Evolutionary conservation across 2,888 invertebrate genomes (phyloP), one percentile per base, ranked within the genome.

Genomic region (Drosophila birchii): DNA sequence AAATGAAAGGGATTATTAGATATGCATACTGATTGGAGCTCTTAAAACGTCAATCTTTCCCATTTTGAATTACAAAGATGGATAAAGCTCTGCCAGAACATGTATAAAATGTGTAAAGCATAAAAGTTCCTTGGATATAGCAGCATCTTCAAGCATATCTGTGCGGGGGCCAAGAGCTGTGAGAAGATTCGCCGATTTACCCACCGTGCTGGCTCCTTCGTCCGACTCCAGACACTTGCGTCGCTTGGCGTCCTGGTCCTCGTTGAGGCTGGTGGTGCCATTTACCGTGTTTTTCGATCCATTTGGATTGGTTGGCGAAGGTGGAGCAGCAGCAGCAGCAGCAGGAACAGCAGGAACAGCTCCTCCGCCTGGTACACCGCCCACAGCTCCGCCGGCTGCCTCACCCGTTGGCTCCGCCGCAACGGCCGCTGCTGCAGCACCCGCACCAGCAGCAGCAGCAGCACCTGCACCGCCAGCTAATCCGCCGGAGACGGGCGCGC

Each of bases 161-260:
- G 8, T 8, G 39, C 38, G 38, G 6, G 14, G 38, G 16, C 38
- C 16, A 16, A 2, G 2, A 18, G 18, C n/a, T 41, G 4, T 11
- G 18, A 14, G 5, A 5, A 20, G 18, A 1, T 14, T 23, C 3
- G 5, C 5, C 7, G 16, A 6, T 14, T 3, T 43, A 87, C 87
- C 75, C 73, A 88, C 88, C 49, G 86, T 86, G 70, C 88, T 88
- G 34, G 88, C 82, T 34, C 78, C 88, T 8, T 86, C 87, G 6
- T 88, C 82, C 7, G 76, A 55, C 55, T 81, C 79, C 61, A 86
- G 51, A 26, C 82, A 85, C 32, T 85, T 88, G 43, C 88, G 80
- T 1, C 85, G 68, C 62, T 86, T 86, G 16, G 81, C 88, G 9
- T 88, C 88, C 71, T 88, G 81, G 32, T 81, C 84, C 12, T 86